These are phyloP conservation scores for Dryomyza anilis DNA, from an alignment of 2,888 invertebrate species.

Conservation along the genomic window DNA sequence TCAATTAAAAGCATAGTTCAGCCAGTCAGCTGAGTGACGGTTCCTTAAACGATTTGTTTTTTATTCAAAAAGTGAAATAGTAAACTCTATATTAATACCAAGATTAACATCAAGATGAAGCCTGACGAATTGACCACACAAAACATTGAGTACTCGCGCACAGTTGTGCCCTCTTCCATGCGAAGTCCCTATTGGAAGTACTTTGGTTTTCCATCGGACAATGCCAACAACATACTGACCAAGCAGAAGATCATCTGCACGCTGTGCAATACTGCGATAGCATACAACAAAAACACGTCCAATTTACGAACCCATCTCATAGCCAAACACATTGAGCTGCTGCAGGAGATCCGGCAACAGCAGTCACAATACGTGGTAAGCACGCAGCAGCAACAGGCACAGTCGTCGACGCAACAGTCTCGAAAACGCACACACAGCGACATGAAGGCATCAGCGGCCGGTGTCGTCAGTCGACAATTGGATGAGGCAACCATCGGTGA, in stretches of 20 bases:
- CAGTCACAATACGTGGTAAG: too few relatives aligned
- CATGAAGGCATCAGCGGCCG: background rate
- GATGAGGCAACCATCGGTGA: background rate
- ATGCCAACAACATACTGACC: conserved; percentile 45
- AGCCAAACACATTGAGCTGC: conserved; percentile 44
- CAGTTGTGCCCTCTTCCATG: conserved; percentile 47
- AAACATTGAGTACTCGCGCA: conserved; percentile 43
- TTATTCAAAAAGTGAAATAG: too few relatives aligned
- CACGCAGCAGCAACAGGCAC: conserved; percentile 27
- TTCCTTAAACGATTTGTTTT: too few relatives aligned
- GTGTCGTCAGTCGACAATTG: background rate
- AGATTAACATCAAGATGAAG: too few relatives aligned
- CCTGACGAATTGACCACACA: conserved; percentile 15
- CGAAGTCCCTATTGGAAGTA: conserved; percentile 50
- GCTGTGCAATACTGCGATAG: conserved; percentile 44
- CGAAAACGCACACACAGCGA: conserved; percentile 7
- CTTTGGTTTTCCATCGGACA: conserved; percentile 50
- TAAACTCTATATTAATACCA: background rate
- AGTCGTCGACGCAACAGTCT: background rate
- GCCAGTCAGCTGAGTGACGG: too few relatives aligned
- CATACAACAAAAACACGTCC: conserved; percentile 51
- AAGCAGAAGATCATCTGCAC: conserved; percentile 48
- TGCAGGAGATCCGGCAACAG: conserved; percentile 36
- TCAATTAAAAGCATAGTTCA: too few relatives aligned
- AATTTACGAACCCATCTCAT: conserved; percentile 49